These are phyloP conservation scores for Himalopsyche phryganea DNA, from an alignment of 1,140 invertebrate species.

Conservation along the genomic window DNA sequence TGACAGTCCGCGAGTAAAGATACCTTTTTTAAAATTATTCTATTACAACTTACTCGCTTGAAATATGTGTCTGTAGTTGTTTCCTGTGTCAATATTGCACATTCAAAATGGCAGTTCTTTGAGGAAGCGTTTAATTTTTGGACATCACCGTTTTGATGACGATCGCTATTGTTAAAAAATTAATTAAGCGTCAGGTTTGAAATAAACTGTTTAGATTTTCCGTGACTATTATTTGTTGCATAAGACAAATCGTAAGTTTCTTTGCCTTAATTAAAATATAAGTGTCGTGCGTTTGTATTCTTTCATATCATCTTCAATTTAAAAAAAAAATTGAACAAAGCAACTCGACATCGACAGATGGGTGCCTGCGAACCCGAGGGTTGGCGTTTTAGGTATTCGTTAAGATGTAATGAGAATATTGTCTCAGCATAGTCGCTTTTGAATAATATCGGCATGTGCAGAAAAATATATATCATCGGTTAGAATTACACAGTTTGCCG, in stretches of 20 bases:
- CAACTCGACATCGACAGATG: slow-evolving; percentile 31
- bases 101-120: slow-evolving; percentile 1
- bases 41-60: slow-evolving; percentile 5
- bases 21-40: too few relatives aligned
- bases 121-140: too few relatives aligned
- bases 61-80: slow-evolving; percentile 7
- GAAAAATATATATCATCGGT: background rate
- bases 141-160: too few relatives aligned
- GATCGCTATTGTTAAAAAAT: too few relatives aligned
- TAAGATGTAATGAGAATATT: background rate
- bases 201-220: too few relatives aligned
- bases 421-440: slow-evolving; percentile 2
- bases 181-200: too few relatives aligned
- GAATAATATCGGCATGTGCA: background rate
- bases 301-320: slow-evolving; percentile 13
- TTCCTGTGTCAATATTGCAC: slow-evolving; percentile 2
- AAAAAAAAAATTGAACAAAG: slow-evolving; percentile 6
- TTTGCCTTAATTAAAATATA: slow-evolving; percentile 27
- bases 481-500: slow-evolving; percentile 15
- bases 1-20: too few relatives aligned
- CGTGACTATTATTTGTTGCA: slow-evolving; percentile 3
- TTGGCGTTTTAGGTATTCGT: slow-evolving; percentile 11
- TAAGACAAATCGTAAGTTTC: slow-evolving; percentile 26
- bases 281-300: slow-evolving; percentile 20
- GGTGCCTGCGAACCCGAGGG: slow-evolving; percentile 20